These are phyloP conservation scores for Andrena bucephala DNA, from an alignment of 2,888 invertebrate genomes.

Conservation along the genomic window DNA sequence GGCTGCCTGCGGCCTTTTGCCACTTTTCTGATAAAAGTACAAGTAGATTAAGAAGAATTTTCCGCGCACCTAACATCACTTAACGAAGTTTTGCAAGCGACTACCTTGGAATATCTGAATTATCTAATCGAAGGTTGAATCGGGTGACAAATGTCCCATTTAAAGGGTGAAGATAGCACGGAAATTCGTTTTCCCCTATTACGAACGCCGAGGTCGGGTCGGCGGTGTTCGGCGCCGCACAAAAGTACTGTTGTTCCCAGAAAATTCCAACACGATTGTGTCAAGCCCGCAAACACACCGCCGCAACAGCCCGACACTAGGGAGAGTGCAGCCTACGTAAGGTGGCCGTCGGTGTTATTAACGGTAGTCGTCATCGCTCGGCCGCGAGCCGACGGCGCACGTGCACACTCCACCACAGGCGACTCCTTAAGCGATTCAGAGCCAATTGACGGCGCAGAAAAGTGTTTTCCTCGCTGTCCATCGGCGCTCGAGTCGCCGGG, in stretches of 20 bases:
- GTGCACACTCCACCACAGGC: background rate
- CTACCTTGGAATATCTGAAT: no score
- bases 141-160: background rate
- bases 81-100: no score
- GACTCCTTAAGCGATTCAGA: constrained; percentile 37
- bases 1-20: no score
- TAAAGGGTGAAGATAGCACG: background rate
- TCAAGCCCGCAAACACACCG: constrained; percentile 62
- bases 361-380: constrained; percentile 51
- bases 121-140: no score
- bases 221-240: constrained; percentile 1
- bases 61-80: no score
- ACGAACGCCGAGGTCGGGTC: background rate
- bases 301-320: constrained; percentile 44
- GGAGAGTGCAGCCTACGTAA: constrained; percentile 38
- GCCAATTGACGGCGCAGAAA: background rate
- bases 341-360: constrained; percentile 45
- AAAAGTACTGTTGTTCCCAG: constrained; percentile 20
- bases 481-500: background rate
- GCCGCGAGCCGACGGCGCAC: constrained; percentile 10
- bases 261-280: constrained; percentile 66
- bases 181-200: background rate
- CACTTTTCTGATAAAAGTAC: no score
- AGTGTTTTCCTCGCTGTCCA: background rate
- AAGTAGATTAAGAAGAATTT: no score